phyloP scores from a whole-genome alignment of 2,113 vertebrate species.

The Anguilla rostrata region DNA sequence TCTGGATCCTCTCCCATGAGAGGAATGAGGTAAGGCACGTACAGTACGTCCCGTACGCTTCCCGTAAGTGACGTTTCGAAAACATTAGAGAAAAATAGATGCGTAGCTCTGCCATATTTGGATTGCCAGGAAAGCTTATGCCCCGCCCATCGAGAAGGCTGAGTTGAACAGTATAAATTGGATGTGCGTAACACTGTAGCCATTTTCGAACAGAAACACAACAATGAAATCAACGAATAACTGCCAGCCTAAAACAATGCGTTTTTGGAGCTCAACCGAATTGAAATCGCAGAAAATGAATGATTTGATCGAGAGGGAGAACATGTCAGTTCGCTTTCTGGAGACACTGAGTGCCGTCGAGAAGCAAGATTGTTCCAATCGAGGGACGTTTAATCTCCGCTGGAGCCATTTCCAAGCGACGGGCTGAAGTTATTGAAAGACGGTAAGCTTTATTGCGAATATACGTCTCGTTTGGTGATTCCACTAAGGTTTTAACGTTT shows the following conservation, averaged over 20 bases:
- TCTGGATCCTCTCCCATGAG: not conserved
- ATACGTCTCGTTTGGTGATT: too few relatives aligned
- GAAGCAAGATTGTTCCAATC: conserved; percentile 1
- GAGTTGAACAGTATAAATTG: not conserved
- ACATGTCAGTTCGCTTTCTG: not conserved
- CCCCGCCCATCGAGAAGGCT: not conserved
- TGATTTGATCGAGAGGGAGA: not conserved
- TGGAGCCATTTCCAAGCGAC: conserved; percentile 24
- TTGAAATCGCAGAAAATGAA: conserved; percentile 14
- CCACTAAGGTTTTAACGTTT: too few relatives aligned
- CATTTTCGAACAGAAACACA: not conserved
- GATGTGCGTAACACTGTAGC: not conserved
- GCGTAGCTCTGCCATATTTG: not conserved
- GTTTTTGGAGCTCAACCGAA: not conserved
- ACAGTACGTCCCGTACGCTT: not conserved
- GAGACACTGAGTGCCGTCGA: not conserved
- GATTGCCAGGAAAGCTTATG: not conserved
- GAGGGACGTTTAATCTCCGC: conserved; percentile 7
- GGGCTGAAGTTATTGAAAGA: conserved; percentile 10
- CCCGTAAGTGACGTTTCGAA: not conserved
- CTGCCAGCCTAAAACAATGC: not conserved
- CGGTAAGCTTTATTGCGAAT: not conserved
- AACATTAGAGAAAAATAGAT: not conserved
- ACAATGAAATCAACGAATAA: not conserved
- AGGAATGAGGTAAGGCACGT: not conserved